Evolutionary conservation across 1,140 invertebrate species (phyloP).

Genomic region (Triops longicaudatus): DNA sequence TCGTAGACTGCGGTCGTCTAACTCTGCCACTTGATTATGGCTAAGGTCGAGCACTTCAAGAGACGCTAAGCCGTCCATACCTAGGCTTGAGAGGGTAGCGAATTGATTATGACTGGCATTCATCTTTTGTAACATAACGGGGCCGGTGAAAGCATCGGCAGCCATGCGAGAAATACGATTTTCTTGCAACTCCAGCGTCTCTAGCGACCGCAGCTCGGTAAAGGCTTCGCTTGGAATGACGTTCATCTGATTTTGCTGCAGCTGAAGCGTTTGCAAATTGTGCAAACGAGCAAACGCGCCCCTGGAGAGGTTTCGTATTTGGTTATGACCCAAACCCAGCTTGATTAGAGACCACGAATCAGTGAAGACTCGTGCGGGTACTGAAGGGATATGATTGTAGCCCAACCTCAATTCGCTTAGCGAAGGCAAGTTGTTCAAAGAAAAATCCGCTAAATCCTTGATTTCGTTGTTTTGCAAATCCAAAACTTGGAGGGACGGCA

Average conservation of each 20-base stretch:
- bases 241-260: slow-evolving; percentile 60
- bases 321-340: slow-evolving; percentile 66
- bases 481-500: slow-evolving; percentile 22
- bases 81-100: slow-evolving; percentile 60
- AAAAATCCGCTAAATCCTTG: slow-evolving; percentile 30
- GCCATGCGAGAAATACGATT: slow-evolving; percentile 63
- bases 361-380: slow-evolving; percentile 24
- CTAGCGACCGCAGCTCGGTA: slow-evolving; percentile 61
- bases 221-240: slow-evolving; percentile 60
- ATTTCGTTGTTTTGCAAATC: slow-evolving; percentile 35
- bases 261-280: slow-evolving; percentile 62
- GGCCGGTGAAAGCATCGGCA: slow-evolving; percentile 63
- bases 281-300: slow-evolving; percentile 66
- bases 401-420: slow-evolving; percentile 23
- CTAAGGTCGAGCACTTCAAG: slow-evolving; percentile 36
- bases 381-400: slow-evolving; percentile 22
- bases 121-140: slow-evolving; percentile 65
- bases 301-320: slow-evolving; percentile 63
- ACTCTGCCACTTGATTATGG: slow-evolving; percentile 59
- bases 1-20: slow-evolving; percentile 53
- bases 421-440: slow-evolving; percentile 27
- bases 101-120: slow-evolving; percentile 61
- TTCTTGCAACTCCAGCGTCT: slow-evolving; percentile 67
- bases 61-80: slow-evolving; percentile 52
- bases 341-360: slow-evolving; percentile 19